phyloP scores from a whole-genome alignment of 2,113 vertebrate genomes.

The Ceyx cyanopectus region DNA sequence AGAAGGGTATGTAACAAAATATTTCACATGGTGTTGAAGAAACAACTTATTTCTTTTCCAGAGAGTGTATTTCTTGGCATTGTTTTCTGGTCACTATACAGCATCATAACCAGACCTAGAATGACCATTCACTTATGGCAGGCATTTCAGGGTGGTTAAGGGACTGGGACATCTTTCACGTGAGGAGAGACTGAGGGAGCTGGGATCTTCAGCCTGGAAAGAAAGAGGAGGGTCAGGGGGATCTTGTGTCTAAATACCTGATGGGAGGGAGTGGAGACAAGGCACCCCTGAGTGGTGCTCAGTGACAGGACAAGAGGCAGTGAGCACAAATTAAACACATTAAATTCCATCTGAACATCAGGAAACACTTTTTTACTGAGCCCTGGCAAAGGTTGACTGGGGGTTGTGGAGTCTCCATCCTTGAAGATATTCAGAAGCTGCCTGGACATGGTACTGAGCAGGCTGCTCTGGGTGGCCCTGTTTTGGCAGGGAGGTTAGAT shows the following conservation, averaged over 20 bases:
- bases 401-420: neutral
- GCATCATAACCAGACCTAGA: neutral
- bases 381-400: no score
- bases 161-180: neutral
- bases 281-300: neutral
- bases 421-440: neutral
- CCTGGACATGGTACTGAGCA: neutral
- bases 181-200: neutral
- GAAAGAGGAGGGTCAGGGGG: neutral
- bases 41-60: neutral
- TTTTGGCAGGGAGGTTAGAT: neutral
- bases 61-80: neutral
- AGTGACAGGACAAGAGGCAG: no score
- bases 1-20: slow-evolving; percentile 75
- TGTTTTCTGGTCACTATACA: neutral
- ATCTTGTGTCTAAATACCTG: neutral
- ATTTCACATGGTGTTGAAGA: neutral
- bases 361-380: neutral
- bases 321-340: no score
- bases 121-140: neutral
- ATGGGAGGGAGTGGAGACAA: neutral
- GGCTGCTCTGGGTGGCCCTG: neutral
- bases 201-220: neutral
- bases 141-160: neutral
- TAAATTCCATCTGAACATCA: neutral